These are phyloP conservation scores for Heliconius hewitsoni DNA, from an alignment of 1,140 invertebrate species.

Conservation along the genomic window DNA sequence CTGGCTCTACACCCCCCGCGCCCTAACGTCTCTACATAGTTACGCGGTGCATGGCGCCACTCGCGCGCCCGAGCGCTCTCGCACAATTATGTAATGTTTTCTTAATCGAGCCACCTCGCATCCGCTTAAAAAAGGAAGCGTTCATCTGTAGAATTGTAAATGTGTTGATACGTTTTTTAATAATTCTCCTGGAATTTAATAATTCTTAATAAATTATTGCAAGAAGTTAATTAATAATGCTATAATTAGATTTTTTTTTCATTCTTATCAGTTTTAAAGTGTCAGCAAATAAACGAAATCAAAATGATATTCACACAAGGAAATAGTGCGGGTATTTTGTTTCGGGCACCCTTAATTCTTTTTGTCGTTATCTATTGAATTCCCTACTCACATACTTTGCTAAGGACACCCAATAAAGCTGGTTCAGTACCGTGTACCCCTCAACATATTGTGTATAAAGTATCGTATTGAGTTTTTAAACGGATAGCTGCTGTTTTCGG, in stretches of 20 bases:
- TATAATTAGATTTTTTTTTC: too few relatives aligned
- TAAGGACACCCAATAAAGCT: conserved; percentile 75
- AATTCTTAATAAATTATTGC: background rate
- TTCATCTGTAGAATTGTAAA: conserved; percentile 42
- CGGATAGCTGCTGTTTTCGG: conserved; percentile 56
- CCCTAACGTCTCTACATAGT: conserved; percentile 68
- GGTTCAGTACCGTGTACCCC: conserved; percentile 63
- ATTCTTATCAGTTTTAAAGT: background rate
- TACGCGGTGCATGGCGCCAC: conserved; percentile 77
- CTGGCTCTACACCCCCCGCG: conserved; percentile 58
- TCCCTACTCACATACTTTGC: conserved; percentile 68
- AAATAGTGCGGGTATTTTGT: conserved; percentile 50
- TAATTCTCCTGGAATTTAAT: background rate
- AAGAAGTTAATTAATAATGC: too few relatives aligned
- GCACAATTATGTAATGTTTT: conserved; percentile 80
- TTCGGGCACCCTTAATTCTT: conserved; percentile 63
- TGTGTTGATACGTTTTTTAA: background rate
- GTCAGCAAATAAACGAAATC: conserved; percentile 40
- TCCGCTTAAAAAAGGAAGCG: conserved; percentile 58
- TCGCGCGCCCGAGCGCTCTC: conserved; percentile 68
- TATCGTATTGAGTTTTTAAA: conserved; percentile 71
- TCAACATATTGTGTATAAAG: conserved; percentile 67
- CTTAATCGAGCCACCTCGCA: conserved; percentile 71
- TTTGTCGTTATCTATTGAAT: conserved; percentile 75
- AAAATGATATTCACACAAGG: conserved; percentile 54